Conservation (phyloP, 2,113 vertebrate species). For the Carassius auratus region DNA sequence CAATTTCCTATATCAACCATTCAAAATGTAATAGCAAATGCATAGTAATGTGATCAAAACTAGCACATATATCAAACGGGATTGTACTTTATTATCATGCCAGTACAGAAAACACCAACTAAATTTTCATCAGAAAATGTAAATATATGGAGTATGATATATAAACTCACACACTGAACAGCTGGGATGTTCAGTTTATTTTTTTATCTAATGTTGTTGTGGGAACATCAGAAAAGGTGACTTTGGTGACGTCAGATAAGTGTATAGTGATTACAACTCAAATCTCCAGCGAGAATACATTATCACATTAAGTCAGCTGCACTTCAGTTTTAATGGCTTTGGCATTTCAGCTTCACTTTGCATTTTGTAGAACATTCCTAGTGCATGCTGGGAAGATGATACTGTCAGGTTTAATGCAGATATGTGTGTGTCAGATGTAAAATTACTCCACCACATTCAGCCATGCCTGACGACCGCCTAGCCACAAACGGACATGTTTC, state of each 20-base stretch:
- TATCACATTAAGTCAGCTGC: background rate
- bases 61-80: too few species aligned
- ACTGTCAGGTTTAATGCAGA: constrained; percentile 12
- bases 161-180: background rate
- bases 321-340: constrained; percentile 2
- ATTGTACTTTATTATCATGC: background rate
- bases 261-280: background rate
- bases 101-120: background rate
- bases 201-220: background rate
- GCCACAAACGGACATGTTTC: background rate
- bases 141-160: background rate
- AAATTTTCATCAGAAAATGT: background rate
- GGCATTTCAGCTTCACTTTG: constrained; percentile 30
- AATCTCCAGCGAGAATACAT: background rate
- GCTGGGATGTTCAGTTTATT: background rate
- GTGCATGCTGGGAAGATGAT: background rate
- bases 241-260: background rate
- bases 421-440: too few species aligned
- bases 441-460: background rate
- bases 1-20: background rate
- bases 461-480: background rate
- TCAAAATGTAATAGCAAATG: background rate
- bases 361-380: background rate
- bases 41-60: background rate
- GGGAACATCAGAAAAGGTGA: background rate